Evolutionary conservation across 2,797 vertebrate genomes (phyloP), one percentile per base, ranked within the genome.

Genomic region (Sebastes trivittatus): DNA sequence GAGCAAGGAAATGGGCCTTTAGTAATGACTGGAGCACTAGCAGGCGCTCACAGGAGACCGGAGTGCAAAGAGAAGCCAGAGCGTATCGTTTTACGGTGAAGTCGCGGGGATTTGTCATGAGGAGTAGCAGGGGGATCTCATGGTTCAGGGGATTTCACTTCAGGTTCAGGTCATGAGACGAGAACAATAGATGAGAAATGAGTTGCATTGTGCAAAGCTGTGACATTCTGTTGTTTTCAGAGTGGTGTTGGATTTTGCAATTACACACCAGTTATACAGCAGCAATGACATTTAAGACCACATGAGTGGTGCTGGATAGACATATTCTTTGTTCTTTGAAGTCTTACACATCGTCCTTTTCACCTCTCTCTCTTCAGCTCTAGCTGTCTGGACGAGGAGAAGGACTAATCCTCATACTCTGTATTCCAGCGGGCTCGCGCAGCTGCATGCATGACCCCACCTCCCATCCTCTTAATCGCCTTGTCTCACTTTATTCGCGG

Each of bases 401-500:
- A 72, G 32, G 66, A 80, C 69, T 75, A 65, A 82, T 86, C 86
- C 78, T 74, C 30, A 20, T 32, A 3, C 61, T 87, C 74, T 75
- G 78, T 85, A 78, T 87, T 90, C 63, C 67, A 49, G 78, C 18
- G 1, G 58, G 63, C 25, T 23, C 22, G 30, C 71, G 59, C 60
- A 14, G 62, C 62, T 72, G 62, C 34, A 69, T 65, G 23, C 65
- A 55, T 30, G 62, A 80, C 52, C 81, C 71, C 75, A 61, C 75
- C 81, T 65, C 52, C 75, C 65, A 75, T 76, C 65, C 78, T 54
- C 78, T 42, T 87, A 73, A 84, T 87, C 82, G 89, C 79, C 67
- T 84, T 84, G 80, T 88, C 67, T 90, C 77, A 77, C 74, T 89
- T 86, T 82, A 81, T 88, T 88, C 80, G 78, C 72, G 70, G 83